Evolutionary conservation across 2,888 invertebrate species (phyloP).

Genomic region (Petrolisthes manimaculis): DNA sequence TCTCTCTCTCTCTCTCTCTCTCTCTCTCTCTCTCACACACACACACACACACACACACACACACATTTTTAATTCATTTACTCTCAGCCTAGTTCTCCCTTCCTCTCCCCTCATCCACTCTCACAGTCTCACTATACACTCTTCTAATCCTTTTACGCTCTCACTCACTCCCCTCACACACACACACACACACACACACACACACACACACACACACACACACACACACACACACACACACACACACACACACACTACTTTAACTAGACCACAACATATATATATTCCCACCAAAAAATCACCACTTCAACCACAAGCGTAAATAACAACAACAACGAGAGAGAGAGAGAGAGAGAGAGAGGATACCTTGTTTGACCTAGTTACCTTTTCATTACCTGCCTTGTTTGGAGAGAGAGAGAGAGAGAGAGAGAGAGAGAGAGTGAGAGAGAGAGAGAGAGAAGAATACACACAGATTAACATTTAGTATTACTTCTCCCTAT

Average conservation of each 20-base stretch:
- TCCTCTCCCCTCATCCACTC: too few species aligned
- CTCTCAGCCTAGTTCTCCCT: too few species aligned
- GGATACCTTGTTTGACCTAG: background rate
- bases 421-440: conserved; percentile 22
- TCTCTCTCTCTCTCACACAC: background rate
- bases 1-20: background rate
- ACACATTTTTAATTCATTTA: too few species aligned
- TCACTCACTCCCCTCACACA: too few species aligned
- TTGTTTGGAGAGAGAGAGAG: conserved; percentile 20
- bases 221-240: conserved; percentile 1
- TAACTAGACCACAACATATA: conserved; percentile 10
- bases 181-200: too few species aligned
- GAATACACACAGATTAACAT: background rate
- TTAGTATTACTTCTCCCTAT: background rate
- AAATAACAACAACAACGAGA: background rate
- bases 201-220: background rate
- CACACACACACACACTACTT: background rate
- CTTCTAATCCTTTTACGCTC: too few species aligned
- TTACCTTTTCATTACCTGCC: background rate
- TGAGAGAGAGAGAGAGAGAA: background rate
- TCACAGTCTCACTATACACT: too few species aligned
- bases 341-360: conserved; percentile 12
- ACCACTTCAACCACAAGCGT: background rate
- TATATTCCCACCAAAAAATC: background rate
- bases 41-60: too few species aligned